These are phyloP conservation scores for Bombyx mori DNA, from an alignment of 1,140 invertebrate species.

Conservation along the genomic window DNA sequence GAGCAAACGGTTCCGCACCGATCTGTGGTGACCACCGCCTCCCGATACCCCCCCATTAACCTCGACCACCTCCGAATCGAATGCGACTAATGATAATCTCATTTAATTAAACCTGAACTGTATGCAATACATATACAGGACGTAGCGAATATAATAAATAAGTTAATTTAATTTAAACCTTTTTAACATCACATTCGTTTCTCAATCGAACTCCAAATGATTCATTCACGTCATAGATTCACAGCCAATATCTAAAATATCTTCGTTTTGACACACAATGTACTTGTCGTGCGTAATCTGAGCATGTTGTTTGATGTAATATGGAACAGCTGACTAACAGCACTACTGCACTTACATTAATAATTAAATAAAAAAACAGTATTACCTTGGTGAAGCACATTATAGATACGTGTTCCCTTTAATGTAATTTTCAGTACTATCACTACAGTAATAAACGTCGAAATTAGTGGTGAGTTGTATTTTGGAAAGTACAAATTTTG, in stretches of 20 bases:
- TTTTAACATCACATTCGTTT: not conserved
- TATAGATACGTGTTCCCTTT: constrained; percentile 54
- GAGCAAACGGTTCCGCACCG: constrained; percentile 54
- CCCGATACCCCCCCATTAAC: constrained; percentile 18
- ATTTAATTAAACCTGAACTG: constrained; percentile 4
- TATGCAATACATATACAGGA: constrained; percentile 26
- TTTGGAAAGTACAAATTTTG: constrained; percentile 41
- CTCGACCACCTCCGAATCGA: constrained; percentile 24
- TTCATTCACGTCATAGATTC: too few relatives aligned
- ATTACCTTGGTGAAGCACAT: too few relatives aligned
- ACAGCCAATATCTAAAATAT: constrained; percentile 34
- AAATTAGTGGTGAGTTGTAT: constrained; percentile 67
- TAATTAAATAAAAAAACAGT: constrained; percentile 6
- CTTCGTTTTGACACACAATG: constrained; percentile 56
- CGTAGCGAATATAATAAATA: too few relatives aligned
- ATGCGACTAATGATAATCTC: constrained; percentile 19
- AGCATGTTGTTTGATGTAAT: constrained; percentile 48
- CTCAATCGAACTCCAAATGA: constrained; percentile 19
- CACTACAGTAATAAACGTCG: constrained; percentile 59
- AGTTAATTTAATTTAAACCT: too few relatives aligned
- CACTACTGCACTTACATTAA: constrained; percentile 40
- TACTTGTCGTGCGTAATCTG: constrained; percentile 51
- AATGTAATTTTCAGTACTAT: constrained; percentile 59
- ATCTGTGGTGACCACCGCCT: constrained; percentile 49
- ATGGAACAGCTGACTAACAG: constrained; percentile 56